Base-by-base conservation (phyloP, 2,113 vertebrate genomes). In the Antigone vipio region DNA sequence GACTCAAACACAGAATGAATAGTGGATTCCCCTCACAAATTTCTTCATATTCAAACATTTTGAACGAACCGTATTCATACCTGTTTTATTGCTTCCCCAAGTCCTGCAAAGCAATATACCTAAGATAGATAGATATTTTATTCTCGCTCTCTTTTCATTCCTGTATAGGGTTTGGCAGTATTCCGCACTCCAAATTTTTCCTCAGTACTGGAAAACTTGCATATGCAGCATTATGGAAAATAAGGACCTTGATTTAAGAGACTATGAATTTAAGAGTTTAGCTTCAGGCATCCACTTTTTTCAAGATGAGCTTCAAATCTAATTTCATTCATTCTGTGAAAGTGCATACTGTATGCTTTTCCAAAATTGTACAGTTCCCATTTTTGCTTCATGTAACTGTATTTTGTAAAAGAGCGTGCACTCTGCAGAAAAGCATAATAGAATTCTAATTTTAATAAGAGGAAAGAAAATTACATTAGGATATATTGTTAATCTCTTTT, bases 381-480 rank as follows among this genome's bases (percentile, higher is more conserved):
- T 73, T 94, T 96, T 94, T 68, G 40, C 26, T 91, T 79, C n/a
- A 34, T 40, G 12, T 64, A 79, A 50, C 75, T 83, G 11, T 79
- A 34, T 84, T 91, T 86, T 50, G 1, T 72, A 79, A 56, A 60
- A 79, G 44, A 68, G 58, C 3, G 5, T 49, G 64, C 62, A 62
- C 30, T 77, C 83, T 30, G 50, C 20, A 12, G 69, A 89, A 77
- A 59, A 55, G 38, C 12, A 2, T 86, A 66, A 86, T 50, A 63
- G 66, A 94, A 96, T 83, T 73, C 75, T 92, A 9, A 83, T 95
- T 95, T 88, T 91, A 92, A 49, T 92, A 69, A 93, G 40, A 87
- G 11, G 26, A 96, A 90, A 50, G 71, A 80, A 93, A 94, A 92
- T 83, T 50, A 34, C 55, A 55, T 80, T 77, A 94, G 55, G 59